Conservation (phyloP, 1,140 invertebrate genomes). For the Polypedilum pembai region DNA sequence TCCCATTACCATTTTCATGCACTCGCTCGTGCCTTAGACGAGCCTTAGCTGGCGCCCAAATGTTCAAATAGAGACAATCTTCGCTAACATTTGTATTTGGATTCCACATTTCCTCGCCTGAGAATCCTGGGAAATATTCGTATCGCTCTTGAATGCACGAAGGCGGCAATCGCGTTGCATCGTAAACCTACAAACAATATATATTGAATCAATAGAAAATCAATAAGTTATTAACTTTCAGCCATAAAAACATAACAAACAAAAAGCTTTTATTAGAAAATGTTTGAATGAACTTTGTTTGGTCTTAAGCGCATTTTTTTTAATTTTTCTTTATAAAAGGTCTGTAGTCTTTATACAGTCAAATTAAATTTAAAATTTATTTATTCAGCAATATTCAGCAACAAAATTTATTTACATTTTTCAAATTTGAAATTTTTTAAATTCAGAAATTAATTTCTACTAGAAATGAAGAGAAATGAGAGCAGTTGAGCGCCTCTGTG, state of each 20-base stretch:
- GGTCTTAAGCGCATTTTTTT: no score
- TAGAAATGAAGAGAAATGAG: no score
- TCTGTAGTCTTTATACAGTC: no score
- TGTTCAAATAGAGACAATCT: conserved; percentile 88
- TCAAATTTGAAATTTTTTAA: neutral
- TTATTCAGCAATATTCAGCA: neutral
- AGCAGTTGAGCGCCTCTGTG: no score
- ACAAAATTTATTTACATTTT: no score
- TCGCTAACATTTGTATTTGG: conserved; percentile 87
- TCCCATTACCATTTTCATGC: neutral
- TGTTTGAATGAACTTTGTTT: neutral
- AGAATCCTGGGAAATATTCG: conserved; percentile 80
- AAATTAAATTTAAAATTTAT: no score
- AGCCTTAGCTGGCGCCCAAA: conserved; percentile 78
- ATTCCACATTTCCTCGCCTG: conserved; percentile 94
- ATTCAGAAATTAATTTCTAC: no score
- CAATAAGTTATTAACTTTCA: no score
- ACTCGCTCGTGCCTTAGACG: conserved; percentile 55
- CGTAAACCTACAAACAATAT: conserved; percentile 46
- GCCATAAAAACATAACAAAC: no score
- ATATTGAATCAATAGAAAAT: neutral
- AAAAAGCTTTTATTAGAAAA: neutral
- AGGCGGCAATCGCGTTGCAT: conserved; percentile 69
- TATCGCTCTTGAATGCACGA: conserved; percentile 78
- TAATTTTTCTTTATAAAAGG: no score